A percentile compares a stretch with the other conserved stretches of the same genome.
These are phyloP conservation scores for Pogonognathellus flavescens DNA, from an alignment of 1,140 invertebrate species.

Conservation along the genomic window DNA sequence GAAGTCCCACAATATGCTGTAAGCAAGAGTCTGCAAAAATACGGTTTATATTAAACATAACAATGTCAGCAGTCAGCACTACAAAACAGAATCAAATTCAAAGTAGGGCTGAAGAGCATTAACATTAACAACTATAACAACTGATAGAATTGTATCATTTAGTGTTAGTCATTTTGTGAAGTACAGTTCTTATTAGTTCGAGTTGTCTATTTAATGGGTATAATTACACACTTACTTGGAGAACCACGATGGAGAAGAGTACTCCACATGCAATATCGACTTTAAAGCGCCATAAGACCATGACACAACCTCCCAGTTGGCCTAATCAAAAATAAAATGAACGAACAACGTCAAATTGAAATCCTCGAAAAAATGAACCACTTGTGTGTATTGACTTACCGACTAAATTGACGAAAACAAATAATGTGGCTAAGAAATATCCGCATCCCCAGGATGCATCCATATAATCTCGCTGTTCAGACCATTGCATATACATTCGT, in stretches of 20 bases:
- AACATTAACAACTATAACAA: no score
- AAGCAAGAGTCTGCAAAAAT: constrained; percentile 90
- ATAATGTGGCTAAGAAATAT: constrained; percentile 90
- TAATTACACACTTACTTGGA: constrained; percentile 80
- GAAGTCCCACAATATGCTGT: constrained; percentile 98
- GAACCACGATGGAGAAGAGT: constrained; percentile 94
- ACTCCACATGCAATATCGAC: constrained; percentile 95
- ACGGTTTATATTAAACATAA: constrained; percentile 49
- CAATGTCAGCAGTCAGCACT: no score
- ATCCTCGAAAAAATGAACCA: no score
- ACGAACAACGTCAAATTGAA: no score
- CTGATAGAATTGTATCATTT: no score
- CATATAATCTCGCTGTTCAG: constrained; percentile 98
- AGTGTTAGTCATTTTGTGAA: no score
- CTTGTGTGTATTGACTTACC: constrained; percentile 69
- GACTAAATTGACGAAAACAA: constrained; percentile 93
- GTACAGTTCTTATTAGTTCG: no score
- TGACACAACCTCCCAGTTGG: constrained; percentile 93
- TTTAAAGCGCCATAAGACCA: constrained; percentile 93
- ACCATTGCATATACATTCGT: constrained; percentile 99
- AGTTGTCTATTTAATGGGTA: neutral
- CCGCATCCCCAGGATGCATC: constrained; percentile 98
- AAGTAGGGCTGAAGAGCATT: no score
- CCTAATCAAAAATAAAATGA: constrained; percentile 69
- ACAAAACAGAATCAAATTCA: no score